Percentiles rank a stretch among this genome's conserved stretches.
Conservation (phyloP, 1,140 invertebrate genomes). For the Bombyx mandarina region DNA sequence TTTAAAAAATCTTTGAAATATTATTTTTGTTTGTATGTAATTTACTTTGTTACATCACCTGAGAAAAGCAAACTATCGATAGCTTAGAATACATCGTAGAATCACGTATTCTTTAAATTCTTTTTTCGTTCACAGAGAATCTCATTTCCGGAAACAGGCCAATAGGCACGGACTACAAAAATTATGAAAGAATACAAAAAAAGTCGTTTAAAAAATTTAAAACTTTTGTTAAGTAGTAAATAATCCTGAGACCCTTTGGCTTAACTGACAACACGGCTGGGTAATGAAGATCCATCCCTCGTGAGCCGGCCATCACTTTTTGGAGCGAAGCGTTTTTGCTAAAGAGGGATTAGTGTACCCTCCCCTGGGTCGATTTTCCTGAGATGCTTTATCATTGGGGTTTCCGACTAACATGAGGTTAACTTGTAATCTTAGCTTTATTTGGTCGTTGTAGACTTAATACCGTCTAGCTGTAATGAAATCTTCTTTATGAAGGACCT, state of each 20-base stretch:
- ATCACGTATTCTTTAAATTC: too few relatives aligned
- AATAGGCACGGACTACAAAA: too few relatives aligned
- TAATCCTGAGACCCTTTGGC: conserved; percentile 55
- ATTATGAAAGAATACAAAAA: too few relatives aligned
- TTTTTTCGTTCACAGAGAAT: too few relatives aligned
- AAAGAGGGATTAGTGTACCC: conserved; percentile 69
- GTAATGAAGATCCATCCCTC: conserved; percentile 63
- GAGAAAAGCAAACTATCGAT: too few relatives aligned
- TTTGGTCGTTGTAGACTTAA: conserved; percentile 61
- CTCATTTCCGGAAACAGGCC: too few relatives aligned
- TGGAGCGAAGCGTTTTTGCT: conserved; percentile 69
- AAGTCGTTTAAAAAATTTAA: conserved; percentile 17
- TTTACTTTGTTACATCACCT: too few relatives aligned
- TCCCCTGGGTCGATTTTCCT: conserved; percentile 57
- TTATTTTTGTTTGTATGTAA: too few relatives aligned
- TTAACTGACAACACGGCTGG: conserved; percentile 61
- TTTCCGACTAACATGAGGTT: conserved; percentile 67
- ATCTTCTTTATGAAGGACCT: conserved; percentile 29
- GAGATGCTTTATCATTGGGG: conserved; percentile 68
- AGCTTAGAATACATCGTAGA: too few relatives aligned
- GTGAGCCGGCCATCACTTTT: conserved; percentile 64
- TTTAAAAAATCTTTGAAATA: too few relatives aligned
- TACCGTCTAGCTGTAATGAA: conserved; percentile 52
- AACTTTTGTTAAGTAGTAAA: conserved; percentile 48
- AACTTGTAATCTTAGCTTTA: conserved; percentile 70